A percentile compares a stretch with the other conserved stretches of the same genome.
These are phyloP conservation scores for Morone saxatilis DNA, from an alignment of 2,113 vertebrate genomes.

Conservation along the genomic window DNA sequence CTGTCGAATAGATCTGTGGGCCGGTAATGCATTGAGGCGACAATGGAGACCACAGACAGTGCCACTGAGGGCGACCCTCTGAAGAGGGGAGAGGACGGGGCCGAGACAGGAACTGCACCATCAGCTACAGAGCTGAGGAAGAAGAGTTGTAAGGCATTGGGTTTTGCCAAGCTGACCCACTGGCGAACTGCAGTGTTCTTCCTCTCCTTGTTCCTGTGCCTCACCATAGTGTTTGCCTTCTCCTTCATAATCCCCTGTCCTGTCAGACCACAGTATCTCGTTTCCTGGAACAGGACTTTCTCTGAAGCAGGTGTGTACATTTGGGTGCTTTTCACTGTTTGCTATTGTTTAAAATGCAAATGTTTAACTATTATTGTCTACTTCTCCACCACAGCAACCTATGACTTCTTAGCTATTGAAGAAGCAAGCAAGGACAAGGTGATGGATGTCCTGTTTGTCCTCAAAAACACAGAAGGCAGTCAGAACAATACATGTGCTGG, in stretches of 20 bases:
- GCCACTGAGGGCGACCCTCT: constrained; percentile 90
- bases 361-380: neutral
- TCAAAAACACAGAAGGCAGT: constrained; percentile 77
- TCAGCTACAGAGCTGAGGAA: constrained; percentile 62
- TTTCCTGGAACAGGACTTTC: constrained; percentile 85
- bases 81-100: constrained; percentile 84
- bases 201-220: constrained; percentile 89
- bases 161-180: constrained; percentile 82
- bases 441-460: constrained; percentile 89
- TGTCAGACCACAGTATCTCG: constrained; percentile 85
- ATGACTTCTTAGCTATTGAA: constrained; percentile 86
- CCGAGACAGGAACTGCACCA: constrained; percentile 56
- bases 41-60: constrained; percentile 83
- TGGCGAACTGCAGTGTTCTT: constrained; percentile 92
- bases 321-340: neutral
- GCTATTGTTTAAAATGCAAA: neutral
- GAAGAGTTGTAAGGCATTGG: constrained; percentile 68
- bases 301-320: constrained; percentile 82
- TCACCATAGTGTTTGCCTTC: constrained; percentile 91
- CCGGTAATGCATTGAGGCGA: constrained; percentile 60
- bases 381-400: constrained; percentile 82
- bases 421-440: constrained; percentile 89
- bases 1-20: constrained; percentile 14
- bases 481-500: constrained; percentile 84
- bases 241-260: constrained; percentile 96